phyloP scores from a whole-genome alignment of 2,888 invertebrate species.

The Epinotia demarniana region DNA sequence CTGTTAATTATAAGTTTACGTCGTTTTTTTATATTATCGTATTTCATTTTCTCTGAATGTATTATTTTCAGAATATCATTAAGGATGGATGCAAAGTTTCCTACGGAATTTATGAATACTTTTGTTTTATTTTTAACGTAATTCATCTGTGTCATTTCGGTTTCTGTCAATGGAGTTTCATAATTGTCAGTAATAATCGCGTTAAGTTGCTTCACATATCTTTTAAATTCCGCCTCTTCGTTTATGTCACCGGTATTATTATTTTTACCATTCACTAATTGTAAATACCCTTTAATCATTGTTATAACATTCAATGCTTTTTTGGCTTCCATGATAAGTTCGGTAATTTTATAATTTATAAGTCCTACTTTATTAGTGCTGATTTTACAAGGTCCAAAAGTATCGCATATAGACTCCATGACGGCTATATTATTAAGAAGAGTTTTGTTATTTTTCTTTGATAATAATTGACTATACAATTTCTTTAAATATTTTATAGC shows the following conservation, averaged over 20 bases:
- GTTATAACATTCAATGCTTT: constrained; percentile 64
- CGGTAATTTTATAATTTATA: constrained; percentile 61
- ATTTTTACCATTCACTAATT: constrained; percentile 52
- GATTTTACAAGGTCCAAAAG: constrained; percentile 60
- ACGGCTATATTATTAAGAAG: constrained; percentile 55
- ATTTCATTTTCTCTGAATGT: constrained; percentile 50
- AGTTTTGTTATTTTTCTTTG: constrained; percentile 48
- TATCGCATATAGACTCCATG: constrained; percentile 62
- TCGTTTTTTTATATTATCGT: constrained; percentile 27
- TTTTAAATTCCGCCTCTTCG: constrained; percentile 46
- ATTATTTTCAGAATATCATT: constrained; percentile 64
- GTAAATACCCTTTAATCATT: constrained; percentile 67
- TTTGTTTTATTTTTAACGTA: constrained; percentile 66
- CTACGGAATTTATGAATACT: constrained; percentile 64
- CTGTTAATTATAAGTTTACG: constrained; percentile 28
- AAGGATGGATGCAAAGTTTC: constrained; percentile 64
- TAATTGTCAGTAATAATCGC: constrained; percentile 59
- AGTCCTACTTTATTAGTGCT: constrained; percentile 53
- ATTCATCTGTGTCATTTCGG: constrained; percentile 60
- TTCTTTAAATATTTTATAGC: constrained; percentile 63
- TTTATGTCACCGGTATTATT: constrained; percentile 38
- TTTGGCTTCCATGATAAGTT: constrained; percentile 62
- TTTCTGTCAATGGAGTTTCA: constrained; percentile 53
- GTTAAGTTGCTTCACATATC: constrained; percentile 61
- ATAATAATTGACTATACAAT: constrained; percentile 63